Percentiles rank a stretch among this genome's conserved stretches.
Evolutionary conservation across 2,797 vertebrate species (phyloP).

Genomic region (Gymnodraco acuticeps): DNA sequence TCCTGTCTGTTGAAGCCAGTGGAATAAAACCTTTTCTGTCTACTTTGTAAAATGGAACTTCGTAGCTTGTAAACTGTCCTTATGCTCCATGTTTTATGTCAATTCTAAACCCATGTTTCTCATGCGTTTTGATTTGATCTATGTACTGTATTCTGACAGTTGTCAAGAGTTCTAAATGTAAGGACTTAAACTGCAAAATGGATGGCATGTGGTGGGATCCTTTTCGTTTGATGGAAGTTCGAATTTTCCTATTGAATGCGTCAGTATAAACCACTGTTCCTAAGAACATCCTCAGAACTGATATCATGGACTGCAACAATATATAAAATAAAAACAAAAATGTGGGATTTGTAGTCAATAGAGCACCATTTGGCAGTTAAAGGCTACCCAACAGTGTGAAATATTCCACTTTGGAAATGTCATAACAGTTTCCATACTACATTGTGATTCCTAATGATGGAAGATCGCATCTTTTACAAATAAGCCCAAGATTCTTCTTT

Average conservation of each 20-base stretch:
- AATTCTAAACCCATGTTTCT: not conserved
- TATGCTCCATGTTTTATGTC: not conserved
- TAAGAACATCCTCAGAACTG: not conserved
- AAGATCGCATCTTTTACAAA: no score
- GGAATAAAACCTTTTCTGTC: constrained; percentile 3
- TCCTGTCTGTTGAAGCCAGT: not conserved
- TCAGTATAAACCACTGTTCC: not conserved
- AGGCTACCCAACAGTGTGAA: not conserved
- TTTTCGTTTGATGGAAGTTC: not conserved
- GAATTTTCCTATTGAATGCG: not conserved
- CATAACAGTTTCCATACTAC: no score
- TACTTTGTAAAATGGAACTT: constrained; percentile 3
- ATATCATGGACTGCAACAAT: no score
- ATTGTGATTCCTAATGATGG: no score
- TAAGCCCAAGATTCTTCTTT: no score
- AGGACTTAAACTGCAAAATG: not conserved
- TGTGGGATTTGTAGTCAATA: no score
- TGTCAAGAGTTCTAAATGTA: not conserved
- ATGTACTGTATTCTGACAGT: not conserved
- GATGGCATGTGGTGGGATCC: not conserved
- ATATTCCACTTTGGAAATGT: no score
- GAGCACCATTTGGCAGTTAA: not conserved
- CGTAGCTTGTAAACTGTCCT: constrained; percentile 13
- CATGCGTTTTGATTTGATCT: not conserved
- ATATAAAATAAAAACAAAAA: no score